Evolutionary conservation across 2,888 invertebrate species (phyloP).

Genomic region (Tenthredo distinguenda): DNA sequence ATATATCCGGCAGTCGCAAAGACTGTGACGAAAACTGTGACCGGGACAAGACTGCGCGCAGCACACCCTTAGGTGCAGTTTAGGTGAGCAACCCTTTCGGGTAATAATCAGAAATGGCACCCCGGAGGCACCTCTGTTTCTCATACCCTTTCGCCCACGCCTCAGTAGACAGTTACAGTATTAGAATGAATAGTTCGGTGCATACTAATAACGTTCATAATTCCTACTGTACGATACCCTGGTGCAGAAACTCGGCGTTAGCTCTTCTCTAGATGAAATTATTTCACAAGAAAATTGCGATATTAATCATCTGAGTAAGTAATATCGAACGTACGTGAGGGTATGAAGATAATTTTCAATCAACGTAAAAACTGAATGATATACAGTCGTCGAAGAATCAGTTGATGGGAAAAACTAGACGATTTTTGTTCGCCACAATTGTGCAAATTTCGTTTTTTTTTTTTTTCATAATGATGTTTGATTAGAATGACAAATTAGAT

Average conservation of each 20-base stretch:
- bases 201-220: slow-evolving; percentile 71
- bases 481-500: not conserved
- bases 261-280: not conserved
- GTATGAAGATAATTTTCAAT: not conserved
- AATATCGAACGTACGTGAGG: no score
- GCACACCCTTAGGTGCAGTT: slow-evolving; percentile 76
- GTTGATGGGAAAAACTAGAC: not conserved
- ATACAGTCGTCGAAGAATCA: not conserved
- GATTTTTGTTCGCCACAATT: not conserved
- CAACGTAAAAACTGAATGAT: not conserved
- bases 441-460: not conserved
- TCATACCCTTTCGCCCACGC: slow-evolving; percentile 27
- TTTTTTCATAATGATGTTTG: not conserved
- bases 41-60: slow-evolving; percentile 40
- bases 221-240: slow-evolving; percentile 51
- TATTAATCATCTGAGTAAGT: not conserved
- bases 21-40: slow-evolving; percentile 33
- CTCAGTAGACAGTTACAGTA: slow-evolving; percentile 59
- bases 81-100: slow-evolving; percentile 74
- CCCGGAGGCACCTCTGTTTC: slow-evolving; percentile 67
- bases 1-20: not conserved
- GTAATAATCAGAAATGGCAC: slow-evolving; percentile 77
- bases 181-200: slow-evolving; percentile 75
- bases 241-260: not conserved
- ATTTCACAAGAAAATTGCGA: not conserved